Evolutionary conservation across 2,113 vertebrate genomes (phyloP).

Genomic region (Ceyx melanurus): DNA sequence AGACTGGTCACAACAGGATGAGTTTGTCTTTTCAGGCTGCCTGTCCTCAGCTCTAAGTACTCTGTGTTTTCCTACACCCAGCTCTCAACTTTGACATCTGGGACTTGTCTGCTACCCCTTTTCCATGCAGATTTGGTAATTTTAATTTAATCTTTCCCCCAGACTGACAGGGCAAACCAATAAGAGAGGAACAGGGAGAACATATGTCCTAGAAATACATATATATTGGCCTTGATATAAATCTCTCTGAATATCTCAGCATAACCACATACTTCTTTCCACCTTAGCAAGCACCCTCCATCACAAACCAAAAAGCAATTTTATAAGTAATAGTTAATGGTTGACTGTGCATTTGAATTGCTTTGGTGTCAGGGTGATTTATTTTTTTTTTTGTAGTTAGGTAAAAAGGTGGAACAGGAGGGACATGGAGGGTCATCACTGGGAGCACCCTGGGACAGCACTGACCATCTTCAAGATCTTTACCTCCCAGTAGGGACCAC

Average conservation of each 20-base stretch:
- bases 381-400: neutral
- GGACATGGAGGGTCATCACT: neutral
- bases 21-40: neutral
- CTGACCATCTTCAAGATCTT: neutral
- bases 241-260: neutral
- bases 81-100: neutral
- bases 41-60: neutral
- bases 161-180: neutral
- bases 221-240: neutral
- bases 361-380: neutral
- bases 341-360: neutral
- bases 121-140: neutral
- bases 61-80: neutral
- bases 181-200: neutral
- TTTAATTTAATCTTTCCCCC: neutral
- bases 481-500: neutral
- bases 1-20: neutral
- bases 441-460: neutral
- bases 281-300: neutral
- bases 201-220: neutral
- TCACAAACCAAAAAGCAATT: neutral
- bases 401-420: neutral
- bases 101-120: neutral
- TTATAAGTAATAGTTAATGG: neutral
- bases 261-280: neutral